Conservation (phyloP, 1,140 invertebrate species). For the Neuroterus valhalla region DNA sequence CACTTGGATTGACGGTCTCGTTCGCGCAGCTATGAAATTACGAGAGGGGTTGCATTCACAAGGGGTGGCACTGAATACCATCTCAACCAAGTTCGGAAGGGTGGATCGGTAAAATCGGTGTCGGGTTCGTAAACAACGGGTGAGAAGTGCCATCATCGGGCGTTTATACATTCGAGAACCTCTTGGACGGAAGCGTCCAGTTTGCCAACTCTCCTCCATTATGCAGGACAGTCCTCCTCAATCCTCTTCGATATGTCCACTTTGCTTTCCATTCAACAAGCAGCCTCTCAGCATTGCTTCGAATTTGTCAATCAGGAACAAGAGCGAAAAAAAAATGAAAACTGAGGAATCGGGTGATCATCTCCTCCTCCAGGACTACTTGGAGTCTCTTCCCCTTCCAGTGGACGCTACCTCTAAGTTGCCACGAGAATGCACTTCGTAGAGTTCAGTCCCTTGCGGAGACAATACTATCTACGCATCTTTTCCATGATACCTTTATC, state of each 20-base stretch:
- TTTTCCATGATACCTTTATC: too few relatives aligned
- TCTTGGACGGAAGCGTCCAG: constrained; percentile 12
- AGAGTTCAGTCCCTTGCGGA: too few relatives aligned
- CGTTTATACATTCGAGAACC: neutral
- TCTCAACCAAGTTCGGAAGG: neutral
- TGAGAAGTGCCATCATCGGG: constrained; percentile 12
- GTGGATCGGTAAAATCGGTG: constrained; percentile 18
- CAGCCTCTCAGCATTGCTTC: neutral
- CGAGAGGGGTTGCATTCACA: neutral
- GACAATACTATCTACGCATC: too few relatives aligned
- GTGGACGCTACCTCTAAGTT: too few relatives aligned
- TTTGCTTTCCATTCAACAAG: constrained; percentile 13
- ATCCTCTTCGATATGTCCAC: constrained; percentile 8
- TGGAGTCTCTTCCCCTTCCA: too few relatives aligned
- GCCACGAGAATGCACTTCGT: too few relatives aligned
- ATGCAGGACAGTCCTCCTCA: constrained; percentile 4
- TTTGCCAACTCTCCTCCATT: constrained; percentile 25
- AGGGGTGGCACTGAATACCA: constrained; percentile 2
- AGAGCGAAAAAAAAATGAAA: neutral
- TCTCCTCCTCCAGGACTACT: too few relatives aligned
- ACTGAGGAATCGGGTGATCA: too few relatives aligned
- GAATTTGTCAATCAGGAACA: neutral
- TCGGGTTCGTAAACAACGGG: constrained; percentile 17
- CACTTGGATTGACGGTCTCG: constrained; percentile 24
- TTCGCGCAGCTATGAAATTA: constrained; percentile 26